Conservation (phyloP, 2,888 invertebrate genomes). For the Spodoptera exigua region DNA sequence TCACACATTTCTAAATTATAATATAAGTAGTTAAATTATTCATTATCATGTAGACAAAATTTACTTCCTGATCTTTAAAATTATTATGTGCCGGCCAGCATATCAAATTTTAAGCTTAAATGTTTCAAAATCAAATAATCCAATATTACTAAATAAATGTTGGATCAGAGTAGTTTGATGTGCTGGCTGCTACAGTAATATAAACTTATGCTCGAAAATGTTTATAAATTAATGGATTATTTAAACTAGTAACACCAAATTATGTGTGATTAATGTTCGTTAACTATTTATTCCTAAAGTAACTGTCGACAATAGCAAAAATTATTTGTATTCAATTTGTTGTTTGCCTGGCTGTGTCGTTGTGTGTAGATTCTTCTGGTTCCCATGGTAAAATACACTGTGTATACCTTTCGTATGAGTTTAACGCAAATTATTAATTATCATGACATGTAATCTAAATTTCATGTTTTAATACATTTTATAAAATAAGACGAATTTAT, state of each 20-base stretch:
- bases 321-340: constrained; percentile 49
- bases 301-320: constrained; percentile 36
- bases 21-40: constrained; percentile 27
- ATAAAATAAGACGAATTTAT: constrained; percentile 66
- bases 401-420: constrained; percentile 31
- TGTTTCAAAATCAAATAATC: no score
- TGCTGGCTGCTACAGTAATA: no score
- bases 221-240: constrained; percentile 21
- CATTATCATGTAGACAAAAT: constrained; percentile 47
- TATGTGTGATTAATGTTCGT: constrained; percentile 26
- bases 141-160: no score
- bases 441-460: constrained; percentile 76
- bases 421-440: constrained; percentile 49
- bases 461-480: constrained; percentile 88
- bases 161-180: no score
- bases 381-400: constrained; percentile 22
- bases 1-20: constrained; percentile 37
- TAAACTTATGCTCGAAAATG: constrained; percentile 1
- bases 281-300: constrained; percentile 31
- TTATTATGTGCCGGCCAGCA: constrained; percentile 2
- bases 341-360: constrained; percentile 57
- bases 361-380: constrained; percentile 47
- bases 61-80: constrained; percentile 33
- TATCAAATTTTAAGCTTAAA: no score
- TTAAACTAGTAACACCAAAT: constrained; percentile 25